A percentile compares a stretch with the other conserved stretches of the same genome.
Evolutionary conservation across 2,888 invertebrate genomes (phyloP).

Genomic region (Pachydiplax longipennis): DNA sequence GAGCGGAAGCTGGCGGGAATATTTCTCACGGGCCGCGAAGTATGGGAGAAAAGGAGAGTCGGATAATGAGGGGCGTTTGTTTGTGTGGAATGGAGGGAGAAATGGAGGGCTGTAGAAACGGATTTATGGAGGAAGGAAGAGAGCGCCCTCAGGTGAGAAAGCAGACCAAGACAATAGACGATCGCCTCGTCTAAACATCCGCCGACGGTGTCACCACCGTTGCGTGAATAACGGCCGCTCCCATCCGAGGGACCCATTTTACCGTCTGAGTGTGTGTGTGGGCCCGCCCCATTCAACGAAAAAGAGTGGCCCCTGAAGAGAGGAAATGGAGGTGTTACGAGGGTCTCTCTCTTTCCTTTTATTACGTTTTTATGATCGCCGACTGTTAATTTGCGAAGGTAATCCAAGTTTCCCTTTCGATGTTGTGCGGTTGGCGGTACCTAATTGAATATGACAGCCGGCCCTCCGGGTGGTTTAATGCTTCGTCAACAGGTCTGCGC

Average conservation of each 20-base stretch:
- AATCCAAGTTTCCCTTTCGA: too few species aligned
- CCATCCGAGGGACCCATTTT: slow-evolving; percentile 1
- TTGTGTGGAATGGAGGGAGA: background rate
- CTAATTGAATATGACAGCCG: too few species aligned
- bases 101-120: background rate
- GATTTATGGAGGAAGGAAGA: background rate
- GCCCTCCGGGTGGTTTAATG: too few species aligned
- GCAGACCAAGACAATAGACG: slow-evolving; percentile 12
- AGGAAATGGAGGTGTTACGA: too few species aligned
- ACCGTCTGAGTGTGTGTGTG: background rate
- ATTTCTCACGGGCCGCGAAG: background rate
- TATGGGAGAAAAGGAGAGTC: background rate
- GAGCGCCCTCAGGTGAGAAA: background rate
- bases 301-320: too few species aligned
- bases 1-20: background rate
- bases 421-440: too few species aligned
- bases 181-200: slow-evolving; percentile 35
- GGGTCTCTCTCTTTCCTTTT: too few species aligned
- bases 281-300: too few species aligned
- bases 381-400: too few species aligned
- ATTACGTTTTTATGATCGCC: too few species aligned
- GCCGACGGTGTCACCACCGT: slow-evolving; percentile 29
- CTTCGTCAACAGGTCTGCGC: too few species aligned
- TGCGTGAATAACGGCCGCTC: slow-evolving; percentile 9
- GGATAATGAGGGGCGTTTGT: background rate